Evolutionary conservation across 2,797 vertebrate genomes (phyloP).

Genomic region (Mallotus villosus): DNA sequence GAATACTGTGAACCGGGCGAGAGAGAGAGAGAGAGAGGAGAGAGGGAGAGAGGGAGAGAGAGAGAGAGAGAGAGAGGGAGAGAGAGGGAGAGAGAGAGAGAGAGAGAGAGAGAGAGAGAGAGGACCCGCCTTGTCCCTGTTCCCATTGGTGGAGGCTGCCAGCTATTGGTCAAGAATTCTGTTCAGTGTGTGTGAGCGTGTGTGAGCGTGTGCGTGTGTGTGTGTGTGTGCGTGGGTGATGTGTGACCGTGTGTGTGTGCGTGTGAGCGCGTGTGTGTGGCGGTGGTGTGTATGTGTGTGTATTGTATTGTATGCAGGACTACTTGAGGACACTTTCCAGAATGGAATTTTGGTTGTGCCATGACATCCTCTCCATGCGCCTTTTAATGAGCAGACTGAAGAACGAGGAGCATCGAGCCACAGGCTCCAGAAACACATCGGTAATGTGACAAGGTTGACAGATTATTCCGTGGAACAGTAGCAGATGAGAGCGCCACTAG

Average conservation of each 20-base stretch:
- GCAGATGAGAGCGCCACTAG: slow-evolving; percentile 17
- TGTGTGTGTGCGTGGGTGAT: too few species aligned
- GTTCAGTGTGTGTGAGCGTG: not conserved
- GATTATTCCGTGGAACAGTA: not conserved
- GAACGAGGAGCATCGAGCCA: not conserved
- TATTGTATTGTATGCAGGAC: slow-evolving; percentile 22
- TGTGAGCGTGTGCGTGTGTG: slow-evolving; percentile 19
- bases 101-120: slow-evolving; percentile 48
- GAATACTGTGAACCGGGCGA: not conserved
- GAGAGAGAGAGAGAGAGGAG: slow-evolving; percentile 44
- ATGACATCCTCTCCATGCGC: slow-evolving; percentile 19
- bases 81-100: slow-evolving; percentile 28
- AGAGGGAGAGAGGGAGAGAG: slow-evolving; percentile 44
- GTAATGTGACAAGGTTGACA: slow-evolving; percentile 23
- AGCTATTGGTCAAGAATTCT: slow-evolving; percentile 47
- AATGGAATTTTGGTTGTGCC: slow-evolving; percentile 10
- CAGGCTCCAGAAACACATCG: not conserved
- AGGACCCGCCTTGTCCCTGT: slow-evolving; percentile 39
- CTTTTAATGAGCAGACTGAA: slow-evolving; percentile 22
- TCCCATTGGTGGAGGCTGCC: slow-evolving; percentile 54
- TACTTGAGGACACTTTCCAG: slow-evolving; percentile 22
- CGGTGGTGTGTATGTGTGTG: too few species aligned
- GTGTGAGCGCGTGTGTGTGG: too few species aligned
- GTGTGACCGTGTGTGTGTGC: too few species aligned
- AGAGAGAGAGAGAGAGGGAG: slow-evolving; percentile 43